Evolutionary conservation across 2,888 invertebrate species (phyloP), one percentile per base, ranked within the genome.

Genomic region (Laothoe populi): DNA sequence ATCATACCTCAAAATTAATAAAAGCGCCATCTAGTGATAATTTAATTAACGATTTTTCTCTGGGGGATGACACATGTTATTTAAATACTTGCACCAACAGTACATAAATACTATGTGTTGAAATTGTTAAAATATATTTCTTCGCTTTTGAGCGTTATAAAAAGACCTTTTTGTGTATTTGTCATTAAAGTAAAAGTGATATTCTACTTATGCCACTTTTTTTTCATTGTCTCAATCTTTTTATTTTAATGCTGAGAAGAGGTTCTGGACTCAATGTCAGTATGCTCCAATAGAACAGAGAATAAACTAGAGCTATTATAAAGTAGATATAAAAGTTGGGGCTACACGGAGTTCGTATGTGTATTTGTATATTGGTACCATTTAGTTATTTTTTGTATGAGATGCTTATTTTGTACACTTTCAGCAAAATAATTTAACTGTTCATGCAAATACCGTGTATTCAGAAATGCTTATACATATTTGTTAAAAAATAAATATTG

Each of bases 131-230:
- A 26, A 35, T 53, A 53, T 35, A 31, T 53, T 53, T 35, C 53
- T 31, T 53, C 31, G 35, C 53, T 31, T 53, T 35, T 35, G 35
- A 19, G 53, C 53, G 35, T 53, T 31, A 35, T 53, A 53, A 35
- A 19, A 19, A 35, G 35, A 53, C 53, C 31, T 53, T 53, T 53
- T 53, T 53, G 49, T 53, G 31, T 53, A 53, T 53, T 53, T 53
- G 53, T 53, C 53, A 53, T 53, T 53, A 53, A 35, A 53, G 53
- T 53, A 53, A 53, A 35, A 53, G 53, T 53, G 35, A 53, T 53
- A 31, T 49, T 49, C 31, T 53, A 53, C 53, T 53, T 31, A 53
- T 19, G 53, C 46, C 16, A 31, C 10, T 53, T n/a, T 53, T 53
- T 31, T 53, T 53, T 53, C 53, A 53, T 53, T 53, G 38, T 38